Conservation (phyloP, 1,140 invertebrate genomes). For the Temnothorax longispinosus region DNA sequence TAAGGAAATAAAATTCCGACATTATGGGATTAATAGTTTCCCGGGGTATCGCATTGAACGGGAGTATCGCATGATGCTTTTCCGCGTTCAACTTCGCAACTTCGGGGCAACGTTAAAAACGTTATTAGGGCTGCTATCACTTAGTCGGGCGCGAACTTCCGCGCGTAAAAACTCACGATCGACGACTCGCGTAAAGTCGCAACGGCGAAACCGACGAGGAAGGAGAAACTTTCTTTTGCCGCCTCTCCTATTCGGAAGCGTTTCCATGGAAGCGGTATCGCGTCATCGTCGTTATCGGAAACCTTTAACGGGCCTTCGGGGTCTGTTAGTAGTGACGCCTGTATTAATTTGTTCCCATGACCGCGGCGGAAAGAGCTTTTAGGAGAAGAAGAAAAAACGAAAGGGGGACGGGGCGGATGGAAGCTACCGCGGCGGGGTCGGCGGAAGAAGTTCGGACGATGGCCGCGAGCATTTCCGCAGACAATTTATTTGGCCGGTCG, state of each 20-base stretch:
- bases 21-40: constrained; percentile 32
- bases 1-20: constrained; percentile 34
- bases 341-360: constrained; percentile 70
- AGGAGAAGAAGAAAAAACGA: constrained; percentile 50
- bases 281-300: constrained; percentile 55
- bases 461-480: constrained; percentile 67
- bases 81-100: constrained; percentile 6
- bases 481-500: constrained; percentile 76
- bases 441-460: constrained; percentile 67
- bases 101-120: constrained; percentile 22
- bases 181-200: constrained; percentile 46
- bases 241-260: constrained; percentile 10
- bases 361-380: constrained; percentile 6
- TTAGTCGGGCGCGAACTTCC: constrained; percentile 46
- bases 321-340: constrained; percentile 52
- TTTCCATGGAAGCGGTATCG: constrained; percentile 37
- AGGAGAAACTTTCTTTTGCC: constrained; percentile 28
- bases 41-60: background rate
- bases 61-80: constrained; percentile 9
- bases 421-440: background rate
- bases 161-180: constrained; percentile 50
- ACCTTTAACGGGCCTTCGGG: constrained; percentile 38
- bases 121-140: constrained; percentile 54
- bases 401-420: constrained; percentile 27
- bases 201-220: constrained; percentile 13